Percentiles rank a stretch among this genome's conserved stretches.
phyloP scores from a whole-genome alignment of 2,113 vertebrate genomes.

The Sarotherodon lohbergeri region DNA sequence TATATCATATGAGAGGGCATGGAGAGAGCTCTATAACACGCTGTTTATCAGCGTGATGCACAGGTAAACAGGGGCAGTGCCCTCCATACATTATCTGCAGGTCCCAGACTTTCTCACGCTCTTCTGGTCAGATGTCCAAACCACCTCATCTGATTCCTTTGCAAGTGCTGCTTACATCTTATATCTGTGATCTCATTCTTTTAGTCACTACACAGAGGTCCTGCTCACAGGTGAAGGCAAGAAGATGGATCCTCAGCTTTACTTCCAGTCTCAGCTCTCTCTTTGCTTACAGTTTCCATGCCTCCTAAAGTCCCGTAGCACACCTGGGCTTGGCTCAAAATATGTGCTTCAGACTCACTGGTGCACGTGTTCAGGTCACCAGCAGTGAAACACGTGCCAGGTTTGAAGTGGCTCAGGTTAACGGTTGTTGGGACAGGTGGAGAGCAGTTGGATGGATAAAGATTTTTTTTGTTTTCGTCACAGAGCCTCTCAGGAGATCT shows the following conservation, averaged over 20 bases:
- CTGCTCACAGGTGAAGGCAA: background rate
- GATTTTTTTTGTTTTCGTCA: fast-evolving
- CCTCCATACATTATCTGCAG: fast-evolving
- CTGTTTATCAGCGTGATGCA: fast-evolving
- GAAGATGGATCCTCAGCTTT: background rate
- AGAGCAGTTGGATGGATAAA: background rate
- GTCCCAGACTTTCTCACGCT: background rate
- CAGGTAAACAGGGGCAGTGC: background rate
- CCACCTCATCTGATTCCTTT: fast-evolving
- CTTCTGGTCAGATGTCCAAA: background rate
- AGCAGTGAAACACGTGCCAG: background rate
- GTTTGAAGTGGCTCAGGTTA: background rate
- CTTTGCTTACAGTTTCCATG: background rate
- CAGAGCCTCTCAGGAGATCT: background rate
- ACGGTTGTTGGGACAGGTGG: background rate
- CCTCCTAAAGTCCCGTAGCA: background rate
- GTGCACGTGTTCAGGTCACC: background rate
- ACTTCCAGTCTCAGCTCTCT: background rate
- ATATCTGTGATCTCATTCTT: background rate
- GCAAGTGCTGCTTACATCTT: background rate
- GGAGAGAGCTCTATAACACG: background rate
- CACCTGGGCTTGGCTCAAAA: background rate
- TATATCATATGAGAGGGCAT: background rate
- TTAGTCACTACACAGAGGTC: background rate
- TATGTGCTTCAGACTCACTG: background rate